These are phyloP conservation scores for Cerceris rybyensis DNA, from an alignment of 2,888 invertebrate species.

Conservation along the genomic window DNA sequence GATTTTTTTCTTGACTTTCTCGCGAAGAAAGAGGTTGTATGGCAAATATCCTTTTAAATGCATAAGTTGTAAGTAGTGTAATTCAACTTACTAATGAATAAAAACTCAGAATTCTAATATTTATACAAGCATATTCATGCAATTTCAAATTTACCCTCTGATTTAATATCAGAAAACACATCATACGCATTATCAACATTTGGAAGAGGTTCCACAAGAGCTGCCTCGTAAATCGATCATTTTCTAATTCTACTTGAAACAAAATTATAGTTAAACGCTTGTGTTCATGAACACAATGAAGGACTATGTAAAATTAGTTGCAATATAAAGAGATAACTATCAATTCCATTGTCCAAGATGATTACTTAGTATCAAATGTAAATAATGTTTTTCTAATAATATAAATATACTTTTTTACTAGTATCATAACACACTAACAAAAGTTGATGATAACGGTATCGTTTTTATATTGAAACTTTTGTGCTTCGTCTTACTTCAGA, in stretches of 20 bases:
- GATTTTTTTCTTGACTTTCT: conserved; percentile 36
- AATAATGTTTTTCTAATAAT: no score
- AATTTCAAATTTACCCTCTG: conserved; percentile 23
- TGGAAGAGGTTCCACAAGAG: conserved; percentile 14
- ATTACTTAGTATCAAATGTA: no score
- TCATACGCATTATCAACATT: conserved; percentile 19
- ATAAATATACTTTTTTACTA: no score
- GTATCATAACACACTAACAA: no score
- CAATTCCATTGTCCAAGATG: no score
- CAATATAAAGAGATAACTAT: no score
- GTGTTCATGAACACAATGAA: conserved; percentile 4
- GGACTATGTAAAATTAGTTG: no score
- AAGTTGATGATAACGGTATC: no score
- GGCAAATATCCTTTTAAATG: conserved; percentile 63
- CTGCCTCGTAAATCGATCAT: conserved; percentile 12
- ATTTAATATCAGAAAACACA: conserved; percentile 1
- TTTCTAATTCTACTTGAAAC: conserved; percentile 13
- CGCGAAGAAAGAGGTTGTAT: conserved; percentile 53
- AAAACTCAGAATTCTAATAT: conserved; percentile 22
- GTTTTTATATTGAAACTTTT: neutral
- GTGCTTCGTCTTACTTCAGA: conserved; percentile 20
- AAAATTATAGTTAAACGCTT: conserved; percentile 10
- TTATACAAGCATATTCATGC: conserved; percentile 12
- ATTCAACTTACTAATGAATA: conserved; percentile 56
- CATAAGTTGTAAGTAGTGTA: conserved; percentile 72